Evolutionary conservation across 53 echinoderm and acorn worm genomes (phyloP).

Genomic region (Apostichopus leukothele): DNA sequence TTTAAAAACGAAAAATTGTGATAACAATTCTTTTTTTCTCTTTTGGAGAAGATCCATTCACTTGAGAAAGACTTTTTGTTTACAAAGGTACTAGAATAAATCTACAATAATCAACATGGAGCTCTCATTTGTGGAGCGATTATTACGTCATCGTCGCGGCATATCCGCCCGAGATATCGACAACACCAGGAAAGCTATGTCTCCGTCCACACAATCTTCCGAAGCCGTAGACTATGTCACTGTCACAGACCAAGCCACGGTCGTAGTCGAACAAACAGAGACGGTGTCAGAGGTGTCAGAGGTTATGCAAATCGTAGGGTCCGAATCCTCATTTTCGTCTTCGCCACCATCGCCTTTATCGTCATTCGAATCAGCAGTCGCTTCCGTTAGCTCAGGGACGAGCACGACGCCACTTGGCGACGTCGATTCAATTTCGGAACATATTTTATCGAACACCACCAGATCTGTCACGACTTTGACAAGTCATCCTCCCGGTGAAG

Average conservation of each 20-base stretch:
- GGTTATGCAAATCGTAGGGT: conserved; percentile 35
- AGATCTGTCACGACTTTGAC: not conserved
- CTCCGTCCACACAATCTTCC: conserved; percentile 33
- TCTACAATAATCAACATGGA: not conserved
- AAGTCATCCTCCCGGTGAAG: not conserved
- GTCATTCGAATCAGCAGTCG: not conserved
- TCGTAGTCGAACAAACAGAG: conserved; percentile 38
- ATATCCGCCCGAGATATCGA: conserved; percentile 21
- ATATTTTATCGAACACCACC: conserved; percentile 22
- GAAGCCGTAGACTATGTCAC: conserved; percentile 15
- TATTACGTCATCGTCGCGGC: conserved; percentile 11
- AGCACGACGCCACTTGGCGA: not conserved
- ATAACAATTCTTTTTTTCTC: too few species aligned
- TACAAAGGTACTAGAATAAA: not conserved
- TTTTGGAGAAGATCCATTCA: too few species aligned
- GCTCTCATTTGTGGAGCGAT: conserved; percentile 10
- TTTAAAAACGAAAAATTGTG: too few species aligned
- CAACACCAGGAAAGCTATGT: not conserved
- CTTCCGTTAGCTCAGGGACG: conserved; percentile 33
- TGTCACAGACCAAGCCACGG: conserved; percentile 28
- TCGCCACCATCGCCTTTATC: conserved; percentile 36
- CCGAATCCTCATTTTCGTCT: conserved; percentile 20
- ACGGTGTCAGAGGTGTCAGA: conserved; percentile 34
- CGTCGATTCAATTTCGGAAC: conserved; percentile 15
- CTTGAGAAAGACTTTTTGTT: not conserved